phyloP scores from a whole-genome alignment of 30 jellyfish, hydroid and myxozoan genomes.

The Euphysa ruthae region DNA sequence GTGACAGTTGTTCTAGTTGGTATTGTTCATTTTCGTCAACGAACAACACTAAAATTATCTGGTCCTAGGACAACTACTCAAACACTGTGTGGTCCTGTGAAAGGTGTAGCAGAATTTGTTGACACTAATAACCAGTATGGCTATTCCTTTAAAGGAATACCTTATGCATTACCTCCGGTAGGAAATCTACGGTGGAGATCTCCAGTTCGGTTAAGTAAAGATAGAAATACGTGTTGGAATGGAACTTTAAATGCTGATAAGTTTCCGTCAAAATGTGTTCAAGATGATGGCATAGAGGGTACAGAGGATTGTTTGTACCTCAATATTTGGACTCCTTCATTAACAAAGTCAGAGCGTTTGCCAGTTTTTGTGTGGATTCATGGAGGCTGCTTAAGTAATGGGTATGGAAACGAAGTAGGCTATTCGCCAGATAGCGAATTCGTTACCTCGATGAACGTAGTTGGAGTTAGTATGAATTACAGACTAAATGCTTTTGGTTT shows the following conservation, averaged over 20 bases:
- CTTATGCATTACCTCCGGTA: conserved; percentile 53
- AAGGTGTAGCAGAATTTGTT: not conserved
- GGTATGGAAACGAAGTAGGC: conserved; percentile 27
- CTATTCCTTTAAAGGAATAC: conserved; percentile 45
- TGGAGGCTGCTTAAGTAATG: conserved; percentile 39
- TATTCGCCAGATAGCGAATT: conserved; percentile 21
- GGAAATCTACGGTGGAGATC: conserved; percentile 47
- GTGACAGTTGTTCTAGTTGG: not conserved
- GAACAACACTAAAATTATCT: too few relatives aligned
- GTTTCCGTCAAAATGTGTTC: conserved; percentile 10
- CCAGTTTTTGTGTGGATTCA: conserved; percentile 58
- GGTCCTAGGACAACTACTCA: too few relatives aligned
- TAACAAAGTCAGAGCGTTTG: not conserved
- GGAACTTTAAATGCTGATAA: conserved; percentile 32
- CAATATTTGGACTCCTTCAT: conserved; percentile 12
- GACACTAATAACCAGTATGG: not conserved
- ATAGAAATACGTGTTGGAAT: conserved; percentile 19
- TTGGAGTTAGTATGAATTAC: conserved; percentile 48
- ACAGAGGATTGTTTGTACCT: conserved; percentile 29
- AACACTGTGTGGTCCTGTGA: conserved; percentile 5
- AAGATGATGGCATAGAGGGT: conserved; percentile 17
- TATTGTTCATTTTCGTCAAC: too few relatives aligned
- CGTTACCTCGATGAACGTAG: conserved; percentile 37
- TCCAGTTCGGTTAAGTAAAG: conserved; percentile 27
- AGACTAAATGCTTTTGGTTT: conserved; percentile 64